Evolutionary conservation across 2,113 vertebrate genomes (phyloP), one percentile per base, ranked within the genome.

Genomic region (Diadophis punctatus): DNA sequence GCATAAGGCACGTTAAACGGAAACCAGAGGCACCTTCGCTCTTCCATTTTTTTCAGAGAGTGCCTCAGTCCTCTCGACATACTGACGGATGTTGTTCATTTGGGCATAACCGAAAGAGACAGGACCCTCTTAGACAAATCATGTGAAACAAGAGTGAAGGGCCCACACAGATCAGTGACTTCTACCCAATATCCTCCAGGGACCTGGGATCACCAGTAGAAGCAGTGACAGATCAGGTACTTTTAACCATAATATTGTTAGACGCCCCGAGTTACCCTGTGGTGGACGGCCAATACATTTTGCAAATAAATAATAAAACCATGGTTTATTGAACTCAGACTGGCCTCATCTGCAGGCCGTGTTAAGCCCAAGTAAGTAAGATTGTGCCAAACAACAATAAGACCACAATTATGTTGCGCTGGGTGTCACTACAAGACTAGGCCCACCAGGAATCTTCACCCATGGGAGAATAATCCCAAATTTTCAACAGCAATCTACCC

Each of bases 1-100:
- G 16, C 18, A 1, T 0, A 2, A 85, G 90, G 49, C 34, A 22
- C 1, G 1, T 39, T 30, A 8, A 56, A n/a, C 12, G 2, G 3
- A 16, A 63, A 12, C 1, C 34, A 25, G 20, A 49, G 12, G 5
- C 9, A 10, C 7, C 51, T 27, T 39, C 11, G 6, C 7, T 63
- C 56, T 22, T 8, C 68, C 52, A 30, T n/a, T 20, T 39, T 9
- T 25, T 25, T 68, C 30, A 63, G 0, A 68, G 12, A 6, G 63
- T 14, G 25, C 11, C 27, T 63, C 11, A 68, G 63, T 2, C 63
- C 30, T 68, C 63, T 14, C 18, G 20, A 20, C 16, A 80, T 34
- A 39, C 9, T 39, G 34, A 39, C 16, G 1, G 68, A 80, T 8
- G n/a, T 80, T 39, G 16, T 39, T 39, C 14, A 22, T 39, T 39